A percentile compares a stretch with the other conserved stretches of the same genome.
Conservation (phyloP, 1,140 invertebrate species). For the Orius insidiosus region DNA sequence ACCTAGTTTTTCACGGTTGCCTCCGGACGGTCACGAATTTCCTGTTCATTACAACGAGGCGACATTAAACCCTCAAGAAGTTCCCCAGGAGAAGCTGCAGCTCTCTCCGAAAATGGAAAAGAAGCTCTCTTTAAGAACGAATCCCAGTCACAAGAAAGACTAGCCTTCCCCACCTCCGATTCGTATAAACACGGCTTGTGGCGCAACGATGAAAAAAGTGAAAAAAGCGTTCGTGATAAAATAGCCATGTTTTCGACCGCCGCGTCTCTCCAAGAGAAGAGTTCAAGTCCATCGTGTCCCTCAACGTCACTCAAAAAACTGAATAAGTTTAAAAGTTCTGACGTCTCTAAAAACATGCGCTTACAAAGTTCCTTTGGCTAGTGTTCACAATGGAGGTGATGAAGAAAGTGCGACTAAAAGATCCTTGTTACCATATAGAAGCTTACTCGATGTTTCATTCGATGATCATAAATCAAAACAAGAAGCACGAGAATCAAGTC, state of each 20-base stretch:
- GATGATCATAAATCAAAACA: slow-evolving; percentile 3
- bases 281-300: too few species aligned
- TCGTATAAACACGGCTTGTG: slow-evolving; percentile 23
- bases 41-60: slow-evolving; percentile 32
- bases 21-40: slow-evolving; percentile 77
- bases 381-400: not conserved
- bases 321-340: slow-evolving; percentile 31
- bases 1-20: slow-evolving; percentile 42
- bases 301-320: slow-evolving; percentile 6
- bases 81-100: too few species aligned
- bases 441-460: slow-evolving; percentile 18
- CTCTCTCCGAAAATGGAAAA: not conserved
- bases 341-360: slow-evolving; percentile 24
- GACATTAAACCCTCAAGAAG: too few species aligned
- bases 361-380: not conserved
- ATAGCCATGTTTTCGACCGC: slow-evolving; percentile 66
- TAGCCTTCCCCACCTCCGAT: slow-evolving; percentile 2
- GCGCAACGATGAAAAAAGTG: slow-evolving; percentile 53
- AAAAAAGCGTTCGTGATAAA: slow-evolving; percentile 64
- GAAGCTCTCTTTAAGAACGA: not conserved
- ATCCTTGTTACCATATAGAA: slow-evolving; percentile 14
- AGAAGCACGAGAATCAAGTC: slow-evolving; percentile 10
- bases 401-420: too few species aligned
- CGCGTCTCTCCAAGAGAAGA: slow-evolving; percentile 21
- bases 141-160: slow-evolving; percentile 1